phyloP scores from a whole-genome alignment of 2,797 vertebrate genomes.

The Rhodeus uyekii region DNA sequence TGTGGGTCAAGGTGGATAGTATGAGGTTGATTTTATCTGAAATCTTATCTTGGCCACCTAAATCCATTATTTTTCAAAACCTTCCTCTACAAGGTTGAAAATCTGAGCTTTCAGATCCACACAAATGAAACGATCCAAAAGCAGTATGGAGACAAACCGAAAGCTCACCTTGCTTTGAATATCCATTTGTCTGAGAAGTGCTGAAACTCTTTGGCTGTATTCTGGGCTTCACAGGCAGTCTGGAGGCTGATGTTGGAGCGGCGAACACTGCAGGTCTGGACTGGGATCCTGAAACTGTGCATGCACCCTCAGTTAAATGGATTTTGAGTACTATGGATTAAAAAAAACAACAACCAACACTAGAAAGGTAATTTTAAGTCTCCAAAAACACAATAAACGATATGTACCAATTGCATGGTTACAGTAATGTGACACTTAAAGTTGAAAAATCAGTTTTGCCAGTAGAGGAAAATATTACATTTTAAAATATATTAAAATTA shows the following conservation, averaged over 20 bases:
- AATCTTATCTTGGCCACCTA: not conserved
- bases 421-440: too few relatives aligned
- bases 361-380: too few relatives aligned
- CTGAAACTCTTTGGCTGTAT: slow-evolving; percentile 65
- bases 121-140: not conserved
- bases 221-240: slow-evolving; percentile 70
- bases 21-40: slow-evolving; percentile 16
- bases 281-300: slow-evolving; percentile 38
- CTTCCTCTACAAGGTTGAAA: not conserved
- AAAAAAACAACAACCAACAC: too few relatives aligned
- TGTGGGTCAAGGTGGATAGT: slow-evolving; percentile 20
- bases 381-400: too few relatives aligned
- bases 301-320: slow-evolving; percentile 48
- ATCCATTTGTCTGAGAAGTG: slow-evolving; percentile 66
- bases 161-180: slow-evolving; percentile 76
- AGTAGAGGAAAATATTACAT: not conserved
- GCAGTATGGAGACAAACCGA: not conserved
- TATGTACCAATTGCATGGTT: too few relatives aligned
- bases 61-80: not conserved
- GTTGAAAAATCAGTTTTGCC: not conserved
- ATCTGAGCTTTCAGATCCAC: not conserved
- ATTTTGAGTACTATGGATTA: too few relatives aligned
- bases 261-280: slow-evolving; percentile 62
- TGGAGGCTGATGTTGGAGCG: slow-evolving; percentile 65
- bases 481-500: not conserved